These are phyloP conservation scores for Diplolepis rosae DNA, from an alignment of 2,888 invertebrate species.

Conservation along the genomic window DNA sequence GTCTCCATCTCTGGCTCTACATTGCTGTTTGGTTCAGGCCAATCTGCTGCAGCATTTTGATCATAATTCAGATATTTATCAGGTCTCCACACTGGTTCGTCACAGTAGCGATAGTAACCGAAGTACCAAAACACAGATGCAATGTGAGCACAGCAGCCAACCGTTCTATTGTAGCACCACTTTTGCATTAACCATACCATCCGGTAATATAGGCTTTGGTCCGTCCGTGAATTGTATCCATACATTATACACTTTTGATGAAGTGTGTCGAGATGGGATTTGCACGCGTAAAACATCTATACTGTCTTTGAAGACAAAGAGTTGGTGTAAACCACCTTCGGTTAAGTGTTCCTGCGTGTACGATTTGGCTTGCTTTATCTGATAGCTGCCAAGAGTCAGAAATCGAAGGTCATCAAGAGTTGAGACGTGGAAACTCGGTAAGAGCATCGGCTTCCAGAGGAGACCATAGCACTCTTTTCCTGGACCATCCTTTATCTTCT, in stretches of 20 bases:
- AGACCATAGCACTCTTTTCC: conserved; percentile 26
- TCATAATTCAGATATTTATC: no score
- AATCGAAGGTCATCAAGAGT: conserved; percentile 26
- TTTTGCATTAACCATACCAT: conserved; percentile 33
- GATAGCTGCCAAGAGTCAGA: conserved; percentile 26
- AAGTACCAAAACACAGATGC: conserved; percentile 34
- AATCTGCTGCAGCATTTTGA: no score
- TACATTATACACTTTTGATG: conserved; percentile 16
- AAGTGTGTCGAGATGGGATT: conserved; percentile 3
- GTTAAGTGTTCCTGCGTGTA: conserved; percentile 24
- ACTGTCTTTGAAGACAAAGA: not conserved
- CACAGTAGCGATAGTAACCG: conserved; percentile 30
- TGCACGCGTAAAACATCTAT: not conserved
- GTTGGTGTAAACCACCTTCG: not conserved
- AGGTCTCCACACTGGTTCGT: no score
- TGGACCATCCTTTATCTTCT: conserved; percentile 26
- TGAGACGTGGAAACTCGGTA: conserved; percentile 20
- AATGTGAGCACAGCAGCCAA: conserved; percentile 36
- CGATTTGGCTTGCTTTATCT: conserved; percentile 25
- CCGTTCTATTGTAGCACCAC: conserved; percentile 22
- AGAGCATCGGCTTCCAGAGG: conserved; percentile 20
- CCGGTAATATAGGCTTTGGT: conserved; percentile 26
- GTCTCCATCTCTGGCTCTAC: no score
- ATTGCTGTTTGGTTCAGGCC: no score
- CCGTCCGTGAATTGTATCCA: conserved; percentile 31